These are phyloP conservation scores for Holotrichia oblita DNA, from an alignment of 1,140 invertebrate species.

Conservation along the genomic window DNA sequence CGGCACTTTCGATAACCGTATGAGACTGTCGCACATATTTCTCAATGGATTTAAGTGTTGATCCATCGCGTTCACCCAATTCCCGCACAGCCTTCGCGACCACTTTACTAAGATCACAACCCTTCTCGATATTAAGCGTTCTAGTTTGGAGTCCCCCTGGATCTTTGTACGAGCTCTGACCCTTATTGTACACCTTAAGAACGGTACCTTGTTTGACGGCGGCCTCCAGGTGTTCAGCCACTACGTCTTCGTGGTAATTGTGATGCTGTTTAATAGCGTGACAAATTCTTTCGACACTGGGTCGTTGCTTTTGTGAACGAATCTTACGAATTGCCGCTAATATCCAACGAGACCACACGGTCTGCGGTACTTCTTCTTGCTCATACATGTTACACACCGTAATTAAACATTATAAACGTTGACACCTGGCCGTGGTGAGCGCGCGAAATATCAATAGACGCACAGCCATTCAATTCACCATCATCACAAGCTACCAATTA, in stretches of 20 bases:
- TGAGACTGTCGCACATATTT: slow-evolving; percentile 84
- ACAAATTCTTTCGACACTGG: slow-evolving; percentile 90
- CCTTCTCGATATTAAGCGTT: slow-evolving; percentile 73
- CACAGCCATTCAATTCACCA: slow-evolving; percentile 24
- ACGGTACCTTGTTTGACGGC: slow-evolving; percentile 85
- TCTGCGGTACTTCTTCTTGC: slow-evolving; percentile 65
- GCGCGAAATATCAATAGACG: slow-evolving; percentile 11
- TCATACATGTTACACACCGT: slow-evolving; percentile 62
- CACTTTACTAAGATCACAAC: slow-evolving; percentile 80
- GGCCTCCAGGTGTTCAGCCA: slow-evolving; percentile 83
- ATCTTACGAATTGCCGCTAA: slow-evolving; percentile 93
- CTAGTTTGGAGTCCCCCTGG: slow-evolving; percentile 76
- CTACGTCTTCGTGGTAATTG: slow-evolving; percentile 84
- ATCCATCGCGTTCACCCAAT: slow-evolving; percentile 83
- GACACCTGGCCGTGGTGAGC: slow-evolving; percentile 39
- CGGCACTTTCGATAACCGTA: slow-evolving; percentile 73
- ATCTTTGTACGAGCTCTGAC: slow-evolving; percentile 85
- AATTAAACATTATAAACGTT: too few relatives aligned
- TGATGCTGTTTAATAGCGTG: slow-evolving; percentile 90
- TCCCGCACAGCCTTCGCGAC: slow-evolving; percentile 84
- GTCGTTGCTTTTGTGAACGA: slow-evolving; percentile 91
- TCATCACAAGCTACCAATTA: slow-evolving; percentile 16
- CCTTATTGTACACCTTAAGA: slow-evolving; percentile 90
- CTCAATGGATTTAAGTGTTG: slow-evolving; percentile 83
- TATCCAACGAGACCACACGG: slow-evolving; percentile 86